A percentile compares a stretch with the other conserved stretches of the same genome.
Conservation (phyloP, 2,797 vertebrate species). For the Bovichtus variegatus region DNA sequence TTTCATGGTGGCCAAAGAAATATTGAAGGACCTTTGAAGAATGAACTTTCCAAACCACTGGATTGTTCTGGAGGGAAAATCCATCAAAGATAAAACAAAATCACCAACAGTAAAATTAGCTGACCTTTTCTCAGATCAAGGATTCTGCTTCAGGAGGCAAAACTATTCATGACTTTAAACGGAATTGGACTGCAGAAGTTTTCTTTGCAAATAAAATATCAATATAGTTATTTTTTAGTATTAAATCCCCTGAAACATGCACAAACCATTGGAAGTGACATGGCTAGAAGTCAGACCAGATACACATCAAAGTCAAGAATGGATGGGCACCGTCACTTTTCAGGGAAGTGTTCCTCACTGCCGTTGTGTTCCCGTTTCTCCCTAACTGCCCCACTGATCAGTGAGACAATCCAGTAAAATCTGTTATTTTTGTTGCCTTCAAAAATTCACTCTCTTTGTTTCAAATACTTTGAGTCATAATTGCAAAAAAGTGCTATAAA, state of each 20-base stretch:
- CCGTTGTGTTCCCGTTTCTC: neutral
- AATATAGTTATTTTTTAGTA: constrained; percentile 20
- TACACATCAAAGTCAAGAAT: constrained; percentile 13
- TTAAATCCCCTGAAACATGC: constrained; percentile 19
- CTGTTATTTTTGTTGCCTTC: constrained; percentile 10
- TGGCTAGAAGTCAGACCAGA: constrained; percentile 1
- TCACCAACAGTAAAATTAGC: constrained; percentile 62
- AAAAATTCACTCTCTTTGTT: constrained; percentile 20
- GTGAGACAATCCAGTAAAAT: constrained; percentile 30
- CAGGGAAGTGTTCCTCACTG: constrained; percentile 1
- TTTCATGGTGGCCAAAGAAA: constrained; percentile 51
- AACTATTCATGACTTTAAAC: constrained; percentile 29
- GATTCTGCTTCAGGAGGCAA: constrained; percentile 51
- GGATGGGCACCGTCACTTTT: constrained; percentile 29
- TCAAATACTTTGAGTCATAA: neutral
- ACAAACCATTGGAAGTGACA: neutral
- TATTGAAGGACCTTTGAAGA: constrained; percentile 56
- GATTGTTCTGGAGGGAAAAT: constrained; percentile 60
- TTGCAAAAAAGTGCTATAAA: constrained; percentile 15
- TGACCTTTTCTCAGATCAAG: constrained; percentile 60
- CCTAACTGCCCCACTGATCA: constrained; percentile 14
- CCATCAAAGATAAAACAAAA: constrained; percentile 52
- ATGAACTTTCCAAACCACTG: constrained; percentile 64
- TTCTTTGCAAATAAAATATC: constrained; percentile 16
- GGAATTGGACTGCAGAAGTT: constrained; percentile 10